Base-by-base conservation (phyloP, 2,888 invertebrate species). In the Cordilura impudica region DNA sequence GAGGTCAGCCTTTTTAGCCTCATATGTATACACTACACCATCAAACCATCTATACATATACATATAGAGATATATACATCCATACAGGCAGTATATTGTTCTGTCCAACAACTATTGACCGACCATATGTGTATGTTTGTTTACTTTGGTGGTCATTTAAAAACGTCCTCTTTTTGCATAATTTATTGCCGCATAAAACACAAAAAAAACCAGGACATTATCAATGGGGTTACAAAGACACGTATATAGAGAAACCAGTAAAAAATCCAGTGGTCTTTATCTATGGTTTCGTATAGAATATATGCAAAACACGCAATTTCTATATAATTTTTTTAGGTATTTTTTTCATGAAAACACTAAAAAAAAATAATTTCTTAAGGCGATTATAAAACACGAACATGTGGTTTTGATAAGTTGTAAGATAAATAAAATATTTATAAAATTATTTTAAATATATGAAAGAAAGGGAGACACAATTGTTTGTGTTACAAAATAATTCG, bases 251-350 rank as follows among this genome's bases (percentile, higher is more conserved):
- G 45, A 51, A 51, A 45, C 19, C 39, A 31, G 29, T 19, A 65
- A 56, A 43, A 45, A 70, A n/a, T 26, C 29, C 2, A 7, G n/a
- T 60, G 58, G 63, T 45, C 35, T 53, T 61, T 71, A 71, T 71
- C 49, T 60, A 49, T 10, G 49, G 29, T 71, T 54, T 56, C 18
- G 54, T 47, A 43, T 35, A 61, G 66, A 77, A 67, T 54, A 71
- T 79, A 79, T 79, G 61, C 78, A 47, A 61, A 75, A 71, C 74
- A 79, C 75, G 71, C 74, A 74, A 71, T 63, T 72, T 63, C 8
- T 43, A 63, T 39, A 63, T 54, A 54, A 29, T 63, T 69, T 75
- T 23, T 60, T 16, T 43, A 5, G 58, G 8, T 23, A n/a, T n/a
- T n/a, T 1, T 39, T 39, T 10, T 23, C 4, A 65, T 6, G 51